phyloP scores from a whole-genome alignment of 1,140 invertebrate genomes.

The Ridgeia piscesae region DNA sequence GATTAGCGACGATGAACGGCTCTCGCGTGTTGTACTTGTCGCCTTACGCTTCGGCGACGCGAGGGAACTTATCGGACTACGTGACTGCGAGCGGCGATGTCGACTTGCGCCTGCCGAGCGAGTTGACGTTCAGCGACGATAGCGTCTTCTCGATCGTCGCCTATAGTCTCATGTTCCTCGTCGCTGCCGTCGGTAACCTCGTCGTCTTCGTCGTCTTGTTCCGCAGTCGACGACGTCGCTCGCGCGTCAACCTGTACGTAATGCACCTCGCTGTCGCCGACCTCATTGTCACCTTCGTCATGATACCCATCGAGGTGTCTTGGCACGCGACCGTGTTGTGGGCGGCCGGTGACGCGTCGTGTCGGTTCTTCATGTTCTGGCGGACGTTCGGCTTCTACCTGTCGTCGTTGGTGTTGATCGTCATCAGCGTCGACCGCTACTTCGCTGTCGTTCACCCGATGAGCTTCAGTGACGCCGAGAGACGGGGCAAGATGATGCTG shows the following conservation, averaged over 20 bases:
- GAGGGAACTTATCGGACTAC: not conserved
- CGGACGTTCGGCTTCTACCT: constrained; percentile 82
- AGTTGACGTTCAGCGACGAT: constrained; percentile 21
- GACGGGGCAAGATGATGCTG: constrained; percentile 74
- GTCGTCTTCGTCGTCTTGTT: constrained; percentile 70
- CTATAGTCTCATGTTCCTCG: constrained; percentile 12
- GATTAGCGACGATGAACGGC: not conserved
- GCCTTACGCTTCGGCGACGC: not conserved
- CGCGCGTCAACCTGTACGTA: constrained; percentile 74
- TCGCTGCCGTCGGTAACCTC: constrained; percentile 23
- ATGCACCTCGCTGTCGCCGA: constrained; percentile 78
- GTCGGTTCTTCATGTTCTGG: constrained; percentile 74
- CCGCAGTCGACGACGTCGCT: constrained; percentile 68
- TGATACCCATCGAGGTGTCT: constrained; percentile 76
- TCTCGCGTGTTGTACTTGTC: not conserved
- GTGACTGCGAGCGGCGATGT: not conserved
- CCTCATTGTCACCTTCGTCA: constrained; percentile 76
- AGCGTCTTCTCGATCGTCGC: constrained; percentile 24
- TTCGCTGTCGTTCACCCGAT: constrained; percentile 78
- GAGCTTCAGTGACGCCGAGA: constrained; percentile 68
- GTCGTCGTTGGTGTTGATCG: constrained; percentile 78
- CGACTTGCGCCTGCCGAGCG: not conserved
- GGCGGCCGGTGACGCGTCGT: constrained; percentile 74
- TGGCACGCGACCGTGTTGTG: constrained; percentile 78
- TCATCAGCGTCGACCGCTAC: constrained; percentile 76